These are phyloP conservation scores for Drosophila putrida DNA, from an alignment of 2,888 invertebrate species.

Conservation along the genomic window DNA sequence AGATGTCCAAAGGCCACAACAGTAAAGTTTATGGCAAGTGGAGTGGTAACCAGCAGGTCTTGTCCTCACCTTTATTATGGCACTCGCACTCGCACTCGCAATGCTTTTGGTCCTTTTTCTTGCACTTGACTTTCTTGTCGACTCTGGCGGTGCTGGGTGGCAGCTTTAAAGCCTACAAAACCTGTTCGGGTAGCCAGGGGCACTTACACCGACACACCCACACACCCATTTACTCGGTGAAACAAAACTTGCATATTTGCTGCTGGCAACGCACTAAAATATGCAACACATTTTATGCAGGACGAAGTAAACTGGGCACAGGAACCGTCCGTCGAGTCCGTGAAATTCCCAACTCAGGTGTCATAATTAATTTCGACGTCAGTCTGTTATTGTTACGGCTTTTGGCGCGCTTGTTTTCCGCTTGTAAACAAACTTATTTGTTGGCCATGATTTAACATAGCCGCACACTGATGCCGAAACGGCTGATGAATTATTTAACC, in stretches of 20 bases:
- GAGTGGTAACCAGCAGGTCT: constrained; percentile 14
- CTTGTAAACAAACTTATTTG: constrained; percentile 57
- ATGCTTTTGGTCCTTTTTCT: constrained; percentile 34
- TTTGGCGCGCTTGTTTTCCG: constrained; percentile 53
- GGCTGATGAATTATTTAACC: constrained; percentile 43
- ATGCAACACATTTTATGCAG: constrained; percentile 63
- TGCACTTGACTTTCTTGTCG: constrained; percentile 57
- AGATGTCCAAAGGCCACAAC: constrained; percentile 67
- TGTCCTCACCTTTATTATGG: constrained; percentile 39
- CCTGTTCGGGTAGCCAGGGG: neutral
- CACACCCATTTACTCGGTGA: constrained; percentile 1
- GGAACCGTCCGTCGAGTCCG: constrained; percentile 2
- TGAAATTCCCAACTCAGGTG: constrained; percentile 51
- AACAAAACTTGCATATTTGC: constrained; percentile 54
- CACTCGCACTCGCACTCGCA: constrained; percentile 12
- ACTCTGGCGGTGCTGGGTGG: neutral
- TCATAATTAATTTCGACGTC: constrained; percentile 74
- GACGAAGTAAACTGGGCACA: constrained; percentile 20
- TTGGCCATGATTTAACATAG: constrained; percentile 44
- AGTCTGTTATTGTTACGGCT: constrained; percentile 56
- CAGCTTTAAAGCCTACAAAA: constrained; percentile 55
- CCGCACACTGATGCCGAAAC: constrained; percentile 36
- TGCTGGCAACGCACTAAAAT: constrained; percentile 57
- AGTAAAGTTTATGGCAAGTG: constrained; percentile 67
- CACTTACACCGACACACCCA: neutral